Percentiles rank a stretch among this genome's conserved stretches.
Conservation (phyloP, 2,888 invertebrate genomes). For the Synanthedon tipuliformis region DNA sequence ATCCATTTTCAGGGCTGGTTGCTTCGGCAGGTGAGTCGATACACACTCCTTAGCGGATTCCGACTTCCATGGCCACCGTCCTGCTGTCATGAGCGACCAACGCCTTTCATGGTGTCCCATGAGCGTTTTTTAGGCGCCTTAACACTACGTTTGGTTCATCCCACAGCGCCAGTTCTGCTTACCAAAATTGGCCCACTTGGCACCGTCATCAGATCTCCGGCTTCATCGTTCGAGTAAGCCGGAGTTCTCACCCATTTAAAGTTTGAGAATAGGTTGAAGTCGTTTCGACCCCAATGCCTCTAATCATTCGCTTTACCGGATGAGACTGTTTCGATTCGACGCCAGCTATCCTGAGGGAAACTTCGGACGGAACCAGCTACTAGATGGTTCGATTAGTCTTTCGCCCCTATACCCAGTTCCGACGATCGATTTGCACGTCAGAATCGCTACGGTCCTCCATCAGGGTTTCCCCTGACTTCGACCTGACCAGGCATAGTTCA, state of each 20-base stretch:
- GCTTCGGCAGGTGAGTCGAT: constrained; percentile 72
- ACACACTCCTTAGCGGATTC: constrained; percentile 72
- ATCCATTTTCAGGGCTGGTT: not conserved
- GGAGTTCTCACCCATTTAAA: constrained; percentile 79
- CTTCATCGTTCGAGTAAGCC: constrained; percentile 70
- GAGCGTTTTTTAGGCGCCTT: not conserved
- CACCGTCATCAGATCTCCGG: constrained; percentile 62
- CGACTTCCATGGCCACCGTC: constrained; percentile 83
- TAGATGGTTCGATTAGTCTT: not conserved
- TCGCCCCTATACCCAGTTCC: not conserved
- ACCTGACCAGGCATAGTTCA: constrained; percentile 1
- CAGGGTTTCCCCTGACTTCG: constrained; percentile 1
- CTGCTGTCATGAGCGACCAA: constrained; percentile 75
- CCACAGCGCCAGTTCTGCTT: not conserved
- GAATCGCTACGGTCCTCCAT: constrained; percentile 1
- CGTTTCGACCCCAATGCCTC: constrained; percentile 77
- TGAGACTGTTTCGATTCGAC: not conserved
- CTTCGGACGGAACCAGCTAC: not conserved
- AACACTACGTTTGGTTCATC: not conserved
- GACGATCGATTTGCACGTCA: constrained; percentile 1
- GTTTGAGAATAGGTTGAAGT: constrained; percentile 82
- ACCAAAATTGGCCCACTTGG: not conserved
- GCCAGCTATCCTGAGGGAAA: not conserved
- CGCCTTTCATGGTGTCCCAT: constrained; percentile 23
- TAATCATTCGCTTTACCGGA: constrained; percentile 78